A percentile compares a stretch with the other conserved stretches of the same genome.
phyloP scores from a whole-genome alignment of 1,140 invertebrate species.

The Atta colombica region DNA sequence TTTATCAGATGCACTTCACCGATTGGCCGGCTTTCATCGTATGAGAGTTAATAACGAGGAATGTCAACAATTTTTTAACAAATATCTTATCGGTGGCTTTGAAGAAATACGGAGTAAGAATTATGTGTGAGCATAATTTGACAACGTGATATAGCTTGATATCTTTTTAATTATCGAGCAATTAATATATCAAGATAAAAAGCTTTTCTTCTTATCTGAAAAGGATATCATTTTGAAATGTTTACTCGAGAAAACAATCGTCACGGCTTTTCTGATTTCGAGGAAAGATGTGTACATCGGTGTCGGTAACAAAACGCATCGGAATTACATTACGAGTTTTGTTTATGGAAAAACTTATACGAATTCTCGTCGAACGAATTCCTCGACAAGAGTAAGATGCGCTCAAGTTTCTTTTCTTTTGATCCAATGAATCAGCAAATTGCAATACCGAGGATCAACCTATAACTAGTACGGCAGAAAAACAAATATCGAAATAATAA shows the following conservation, averaged over 20 bases:
- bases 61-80: slow-evolving; percentile 43
- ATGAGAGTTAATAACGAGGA: slow-evolving; percentile 2
- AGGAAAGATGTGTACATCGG: not conserved
- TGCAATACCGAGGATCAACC: too few species aligned
- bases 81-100: slow-evolving; percentile 56
- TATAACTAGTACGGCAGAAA: too few species aligned
- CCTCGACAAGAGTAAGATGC: not conserved
- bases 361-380: slow-evolving; percentile 11
- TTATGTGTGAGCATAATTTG: slow-evolving; percentile 32
- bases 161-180: slow-evolving; percentile 47
- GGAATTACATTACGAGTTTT: not conserved
- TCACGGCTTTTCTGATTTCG: not conserved
- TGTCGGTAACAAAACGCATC: not conserved
- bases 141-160: slow-evolving; percentile 39
- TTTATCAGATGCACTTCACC: slow-evolving; percentile 33
- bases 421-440: too few species aligned
- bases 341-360: not conserved
- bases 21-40: slow-evolving; percentile 33
- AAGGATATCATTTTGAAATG: slow-evolving; percentile 12
- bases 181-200: slow-evolving; percentile 44
- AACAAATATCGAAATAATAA: too few species aligned
- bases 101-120: slow-evolving; percentile 18
- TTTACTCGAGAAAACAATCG: not conserved
- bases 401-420: too few species aligned
- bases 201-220: slow-evolving; percentile 17